phyloP scores from a whole-genome alignment of 2,113 vertebrate genomes.

The Tachysurus vachellii region DNA sequence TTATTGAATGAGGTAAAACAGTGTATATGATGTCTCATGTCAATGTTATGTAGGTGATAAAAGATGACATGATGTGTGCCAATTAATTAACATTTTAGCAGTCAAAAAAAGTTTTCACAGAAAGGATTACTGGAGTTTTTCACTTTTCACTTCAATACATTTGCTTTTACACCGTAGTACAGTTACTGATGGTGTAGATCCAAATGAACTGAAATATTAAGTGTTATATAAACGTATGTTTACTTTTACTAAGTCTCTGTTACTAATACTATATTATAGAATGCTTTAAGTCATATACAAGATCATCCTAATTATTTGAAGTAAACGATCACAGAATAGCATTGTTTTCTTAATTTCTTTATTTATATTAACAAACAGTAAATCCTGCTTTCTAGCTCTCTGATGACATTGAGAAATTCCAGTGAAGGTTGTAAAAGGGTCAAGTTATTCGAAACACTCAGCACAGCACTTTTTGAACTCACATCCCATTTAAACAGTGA shows the following conservation, averaged over 20 bases:
- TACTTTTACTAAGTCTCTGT: too few species aligned
- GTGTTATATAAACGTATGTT: background rate
- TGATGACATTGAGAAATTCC: background rate
- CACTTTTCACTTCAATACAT: background rate
- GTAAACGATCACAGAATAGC: background rate
- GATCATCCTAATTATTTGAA: background rate
- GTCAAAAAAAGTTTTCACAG: background rate
- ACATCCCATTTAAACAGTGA: constrained; percentile 58
- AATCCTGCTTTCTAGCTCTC: background rate
- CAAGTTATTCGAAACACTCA: constrained; percentile 10
- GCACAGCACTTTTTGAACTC: constrained; percentile 18
- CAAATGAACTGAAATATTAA: background rate
- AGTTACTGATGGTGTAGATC: background rate
- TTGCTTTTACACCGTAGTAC: background rate
- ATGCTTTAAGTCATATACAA: background rate
- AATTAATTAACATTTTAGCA: background rate
- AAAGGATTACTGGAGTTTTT: background rate
- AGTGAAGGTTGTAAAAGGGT: background rate
- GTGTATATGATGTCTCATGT: background rate
- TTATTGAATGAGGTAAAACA: background rate
- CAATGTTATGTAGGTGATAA: background rate
- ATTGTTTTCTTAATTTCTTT: background rate
- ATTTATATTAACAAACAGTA: background rate
- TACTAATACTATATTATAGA: background rate
- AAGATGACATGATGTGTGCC: background rate